Conservation (phyloP, 1,140 invertebrate species). For the Zelostemma sp. region DNA sequence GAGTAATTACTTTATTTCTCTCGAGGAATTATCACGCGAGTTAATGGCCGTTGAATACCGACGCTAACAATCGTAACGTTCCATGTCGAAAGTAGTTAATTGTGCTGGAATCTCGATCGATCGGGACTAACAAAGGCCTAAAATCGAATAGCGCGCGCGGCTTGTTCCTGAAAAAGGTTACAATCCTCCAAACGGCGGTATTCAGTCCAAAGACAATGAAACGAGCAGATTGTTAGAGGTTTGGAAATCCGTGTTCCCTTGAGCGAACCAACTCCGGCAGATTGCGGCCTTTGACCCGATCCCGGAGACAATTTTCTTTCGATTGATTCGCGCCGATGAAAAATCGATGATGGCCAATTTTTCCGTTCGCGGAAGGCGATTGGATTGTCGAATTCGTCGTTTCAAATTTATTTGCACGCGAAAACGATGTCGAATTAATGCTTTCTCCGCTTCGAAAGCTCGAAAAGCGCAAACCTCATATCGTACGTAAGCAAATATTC, state of each 20-base stretch:
- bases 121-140: slow-evolving; percentile 18
- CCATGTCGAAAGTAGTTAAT: slow-evolving; percentile 18
- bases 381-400: neutral
- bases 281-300: slow-evolving; percentile 1
- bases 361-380: no score
- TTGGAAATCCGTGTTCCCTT: slow-evolving; percentile 11
- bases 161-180: slow-evolving; percentile 21
- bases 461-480: slow-evolving; percentile 64
- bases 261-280: neutral
- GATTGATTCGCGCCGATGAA: slow-evolving; percentile 7
- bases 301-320: slow-evolving; percentile 26
- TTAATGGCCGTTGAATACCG: neutral
- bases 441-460: slow-evolving; percentile 42
- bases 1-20: no score
- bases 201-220: slow-evolving; percentile 25
- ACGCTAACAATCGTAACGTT: slow-evolving; percentile 20
- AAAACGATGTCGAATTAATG: slow-evolving; percentile 32
- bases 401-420: slow-evolving; percentile 21
- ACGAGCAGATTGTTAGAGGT: slow-evolving; percentile 11
- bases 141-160: slow-evolving; percentile 21
- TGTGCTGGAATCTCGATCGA: slow-evolving; percentile 17
- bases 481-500: slow-evolving; percentile 64
- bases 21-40: no score
- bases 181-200: slow-evolving; percentile 7
- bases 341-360: slow-evolving; percentile 16